Percentiles rank a stretch among this genome's conserved stretches.
phyloP scores from a whole-genome alignment of 2,113 vertebrate species.

The Okapia johnstoni region DNA sequence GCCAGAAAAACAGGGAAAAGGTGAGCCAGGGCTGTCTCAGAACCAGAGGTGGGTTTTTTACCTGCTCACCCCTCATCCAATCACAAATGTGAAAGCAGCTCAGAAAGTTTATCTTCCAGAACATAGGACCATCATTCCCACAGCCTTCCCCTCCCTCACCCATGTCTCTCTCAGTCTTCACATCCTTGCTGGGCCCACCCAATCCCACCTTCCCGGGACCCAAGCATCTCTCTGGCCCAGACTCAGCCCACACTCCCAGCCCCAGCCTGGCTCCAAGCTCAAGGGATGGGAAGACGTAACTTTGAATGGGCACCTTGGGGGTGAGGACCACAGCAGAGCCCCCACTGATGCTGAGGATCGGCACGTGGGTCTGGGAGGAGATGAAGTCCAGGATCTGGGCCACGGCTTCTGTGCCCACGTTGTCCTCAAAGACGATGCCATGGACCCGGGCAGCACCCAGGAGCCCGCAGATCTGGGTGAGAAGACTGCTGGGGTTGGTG shows the following conservation, averaged over 20 bases:
- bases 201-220: background rate
- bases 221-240: background rate
- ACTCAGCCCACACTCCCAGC: background rate
- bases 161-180: too few species aligned
- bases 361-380: slow-evolving; percentile 93
- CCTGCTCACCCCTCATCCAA: background rate
- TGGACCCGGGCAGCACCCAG: slow-evolving; percentile 90
- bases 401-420: slow-evolving; percentile 90
- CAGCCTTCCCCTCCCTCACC: background rate
- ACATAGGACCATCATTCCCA: background rate
- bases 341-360: slow-evolving; percentile 95
- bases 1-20: background rate
- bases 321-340: slow-evolving; percentile 95
- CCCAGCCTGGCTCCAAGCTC: background rate
- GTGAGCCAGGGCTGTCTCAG: background rate
- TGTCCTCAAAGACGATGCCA: slow-evolving; percentile 95
- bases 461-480: slow-evolving; percentile 91
- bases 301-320: slow-evolving; percentile 87
- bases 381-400: slow-evolving; percentile 98
- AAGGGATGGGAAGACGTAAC: background rate
- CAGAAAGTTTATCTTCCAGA: background rate
- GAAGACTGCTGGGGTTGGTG: slow-evolving; percentile 94
- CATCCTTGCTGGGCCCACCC: background rate
- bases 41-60: background rate
- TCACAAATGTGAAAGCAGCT: background rate